A percentile compares a stretch with the other conserved stretches of the same genome.
phyloP scores from a whole-genome alignment of 2,113 vertebrate genomes.

The Protobothrops mucrosquamatus region DNA sequence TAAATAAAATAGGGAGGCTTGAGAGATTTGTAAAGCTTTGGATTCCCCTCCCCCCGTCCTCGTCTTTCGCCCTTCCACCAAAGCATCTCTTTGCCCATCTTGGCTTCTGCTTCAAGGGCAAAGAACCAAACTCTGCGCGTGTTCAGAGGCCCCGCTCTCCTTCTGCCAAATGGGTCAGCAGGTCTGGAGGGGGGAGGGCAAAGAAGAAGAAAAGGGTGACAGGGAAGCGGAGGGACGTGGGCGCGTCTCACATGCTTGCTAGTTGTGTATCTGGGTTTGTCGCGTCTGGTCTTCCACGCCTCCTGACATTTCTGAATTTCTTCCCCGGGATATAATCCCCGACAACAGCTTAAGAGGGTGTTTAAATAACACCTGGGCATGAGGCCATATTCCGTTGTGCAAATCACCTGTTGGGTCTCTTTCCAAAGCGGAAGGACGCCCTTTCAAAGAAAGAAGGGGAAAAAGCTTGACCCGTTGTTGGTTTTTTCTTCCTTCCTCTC shows the following conservation, averaged over 20 bases:
- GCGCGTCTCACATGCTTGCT: neutral
- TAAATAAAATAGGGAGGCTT: neutral
- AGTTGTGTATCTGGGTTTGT: too few species aligned
- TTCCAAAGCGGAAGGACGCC: neutral
- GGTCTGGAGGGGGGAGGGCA: neutral
- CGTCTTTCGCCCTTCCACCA: neutral
- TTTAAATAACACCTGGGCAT: neutral
- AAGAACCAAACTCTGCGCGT: neutral
- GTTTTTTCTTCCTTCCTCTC: too few species aligned
- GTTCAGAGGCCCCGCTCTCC: neutral
- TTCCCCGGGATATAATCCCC: neutral
- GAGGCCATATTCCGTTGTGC: neutral
- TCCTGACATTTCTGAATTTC: conserved; percentile 5
- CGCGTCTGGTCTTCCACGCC: neutral
- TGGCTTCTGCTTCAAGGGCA: neutral
- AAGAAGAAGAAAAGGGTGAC: neutral
- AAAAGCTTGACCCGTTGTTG: too few species aligned
- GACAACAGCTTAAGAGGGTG: neutral
- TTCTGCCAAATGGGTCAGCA: neutral
- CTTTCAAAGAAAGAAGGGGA: neutral
- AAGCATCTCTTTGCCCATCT: neutral
- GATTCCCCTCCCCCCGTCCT: fast-evolving
- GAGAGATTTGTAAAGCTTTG: neutral
- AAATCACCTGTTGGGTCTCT: neutral
- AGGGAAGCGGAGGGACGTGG: neutral